Evolutionary conservation across 2,113 vertebrate genomes (phyloP), one percentile per base, ranked within the genome.

Genomic region (Mustela nigripes): DNA sequence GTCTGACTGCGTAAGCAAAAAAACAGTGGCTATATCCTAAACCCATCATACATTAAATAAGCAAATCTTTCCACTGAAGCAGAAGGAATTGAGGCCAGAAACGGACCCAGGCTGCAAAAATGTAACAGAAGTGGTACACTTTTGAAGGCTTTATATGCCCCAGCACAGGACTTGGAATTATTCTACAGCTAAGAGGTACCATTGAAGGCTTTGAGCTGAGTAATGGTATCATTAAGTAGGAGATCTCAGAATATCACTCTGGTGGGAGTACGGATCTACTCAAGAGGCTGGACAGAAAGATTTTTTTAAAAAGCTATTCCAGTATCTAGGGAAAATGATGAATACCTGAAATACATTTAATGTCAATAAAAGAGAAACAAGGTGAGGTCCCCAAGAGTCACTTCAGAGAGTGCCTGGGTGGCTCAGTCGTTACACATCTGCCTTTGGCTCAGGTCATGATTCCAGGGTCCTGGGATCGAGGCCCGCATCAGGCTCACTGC

Each of bases 221-320:
- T 80, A 53, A 96, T 42, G 8, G 24, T 45, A 84, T 82, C 45
- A 85, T 73, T 89, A 97, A 73, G 73, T 53, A 48, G 19, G 48
- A 71, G 1, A 78, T 94, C 62, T 92, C 62, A 90, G 94, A 97
- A 62, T 78, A 87, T 56, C 63, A 71, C 92, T 91, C 28, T 74
- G 39, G 36, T 63, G 50, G 33, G 19, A 69, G 42, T 65, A 11
- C 8, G 87, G 83, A 58, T 42, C 19, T 84, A 71, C 42, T 83
- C 22, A 16, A 92, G 73, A 94, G 7, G 5, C 31, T 14, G 93
- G 67, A 15, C 31, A 88, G 36, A 42, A 90, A 45, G 36, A 26
- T 65, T 89, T 48, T 24, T 24, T n/a, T 87, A 28, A 62, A 94
- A 96, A 80, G 33, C 31, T 74, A 88, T 73, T 84, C 93, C 50